Percentiles rank a stretch among this genome's conserved stretches.
Conservation (phyloP, 2,797 vertebrate species). For the Etheostoma nigrum region DNA sequence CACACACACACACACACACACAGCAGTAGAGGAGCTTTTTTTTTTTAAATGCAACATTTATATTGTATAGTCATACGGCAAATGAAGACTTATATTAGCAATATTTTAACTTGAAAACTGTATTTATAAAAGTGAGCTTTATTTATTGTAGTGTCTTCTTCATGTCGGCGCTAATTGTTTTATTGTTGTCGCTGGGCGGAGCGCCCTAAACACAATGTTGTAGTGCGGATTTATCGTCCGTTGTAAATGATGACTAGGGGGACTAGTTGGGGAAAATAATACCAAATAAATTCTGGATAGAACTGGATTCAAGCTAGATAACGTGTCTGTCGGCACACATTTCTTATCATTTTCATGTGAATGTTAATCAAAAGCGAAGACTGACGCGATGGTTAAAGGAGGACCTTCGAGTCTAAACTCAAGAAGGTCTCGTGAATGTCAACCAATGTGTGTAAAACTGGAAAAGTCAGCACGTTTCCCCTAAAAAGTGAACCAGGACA, state of each 20-base stretch:
- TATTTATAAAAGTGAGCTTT: slow-evolving; percentile 83
- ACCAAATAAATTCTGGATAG: slow-evolving; percentile 10
- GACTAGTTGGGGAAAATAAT: not conserved
- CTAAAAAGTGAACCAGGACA: not conserved
- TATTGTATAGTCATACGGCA: slow-evolving; percentile 76
- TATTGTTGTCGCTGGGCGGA: not conserved
- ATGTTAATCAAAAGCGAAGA: not conserved
- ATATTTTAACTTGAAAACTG: slow-evolving; percentile 78
- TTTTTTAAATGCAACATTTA: slow-evolving; percentile 77
- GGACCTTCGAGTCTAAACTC: slow-evolving; percentile 40
- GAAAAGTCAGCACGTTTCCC: slow-evolving; percentile 20
- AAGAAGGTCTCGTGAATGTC: slow-evolving; percentile 58
- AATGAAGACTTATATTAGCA: slow-evolving; percentile 80
- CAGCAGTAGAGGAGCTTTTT: slow-evolving; percentile 58
- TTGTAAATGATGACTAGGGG: not conserved
- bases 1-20: slow-evolving; percentile 53
- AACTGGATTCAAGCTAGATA: slow-evolving; percentile 7
- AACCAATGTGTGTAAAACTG: slow-evolving; percentile 26
- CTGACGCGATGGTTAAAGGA: slow-evolving; percentile 46
- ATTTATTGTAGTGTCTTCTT: slow-evolving; percentile 74
- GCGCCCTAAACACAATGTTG: slow-evolving; percentile 2
- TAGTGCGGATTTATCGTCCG: slow-evolving; percentile 19
- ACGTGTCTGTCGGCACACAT: not conserved
- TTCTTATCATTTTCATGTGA: not conserved
- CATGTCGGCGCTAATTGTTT: slow-evolving; percentile 22